Base-by-base conservation (phyloP, 2,888 invertebrate species). In the Halictus ligatus region DNA sequence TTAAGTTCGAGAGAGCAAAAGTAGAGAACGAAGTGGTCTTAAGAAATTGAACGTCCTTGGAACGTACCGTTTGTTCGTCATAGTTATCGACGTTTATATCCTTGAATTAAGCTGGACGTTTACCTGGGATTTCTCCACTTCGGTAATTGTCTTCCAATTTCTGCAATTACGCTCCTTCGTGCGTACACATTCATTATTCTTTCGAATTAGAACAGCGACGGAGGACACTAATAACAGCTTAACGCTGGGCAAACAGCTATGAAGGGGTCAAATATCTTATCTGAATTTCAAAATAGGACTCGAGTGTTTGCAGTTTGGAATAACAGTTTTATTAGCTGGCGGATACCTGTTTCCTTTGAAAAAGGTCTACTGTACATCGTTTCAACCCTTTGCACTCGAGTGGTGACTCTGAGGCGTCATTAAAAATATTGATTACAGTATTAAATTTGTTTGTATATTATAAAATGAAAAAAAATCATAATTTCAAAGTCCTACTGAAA, bases 1-100 rank as follows among this genome's bases (percentile, higher is more conserved):
- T 76, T 75, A 54, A 78, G 75, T 60, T 76, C 12, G 40, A 25
- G 15, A n/a, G 21, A 43, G 74, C 6, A 77, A 75, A 80, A 69
- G 73, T 12, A 40, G 60, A 35, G 43, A 69, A 77, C 67, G 81
- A 58, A 21, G 35, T 78, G 18, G 72, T 43, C 60, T 81, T 64
- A 25, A 78, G 72, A 64, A 64, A 78, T 50, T 58, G 58, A 64
- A 21, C 73, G 21, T 75, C n/a, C 35, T 69, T 69, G 72, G 50
- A 80, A 58, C 67, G 13, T 25, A 35, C 35, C 35, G 35, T 50
- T 25, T 48, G 43, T 75, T 58, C 40, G 25, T 21, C 18, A 75
- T 40, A 18, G 35, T 60, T 43, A 15, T 58, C 54, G 29, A 69
- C 25, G 40, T 46, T 46, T 46, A 46, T 48, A 48, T 25, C 15